These are phyloP conservation scores for Zoanthus sansibaricus DNA, from an alignment of 92 coral and sea anemone species.

Conservation along the genomic window DNA sequence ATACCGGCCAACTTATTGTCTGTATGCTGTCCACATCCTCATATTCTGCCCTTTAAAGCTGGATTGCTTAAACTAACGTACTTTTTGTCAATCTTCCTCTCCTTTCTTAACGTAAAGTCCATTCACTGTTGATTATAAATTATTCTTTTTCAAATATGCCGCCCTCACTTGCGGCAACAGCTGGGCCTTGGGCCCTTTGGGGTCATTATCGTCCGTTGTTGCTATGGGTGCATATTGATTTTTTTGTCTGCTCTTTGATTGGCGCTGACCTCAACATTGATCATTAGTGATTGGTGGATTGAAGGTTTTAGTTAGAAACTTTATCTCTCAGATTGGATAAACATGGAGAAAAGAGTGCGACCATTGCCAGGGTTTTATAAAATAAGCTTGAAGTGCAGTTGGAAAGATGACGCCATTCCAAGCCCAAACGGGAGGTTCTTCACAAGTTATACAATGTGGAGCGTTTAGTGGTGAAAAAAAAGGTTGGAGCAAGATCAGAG, in stretches of 20 bases:
- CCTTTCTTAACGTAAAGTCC: no score
- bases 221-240: neutral
- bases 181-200: neutral
- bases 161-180: neutral
- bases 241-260: neutral
- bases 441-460: conserved; percentile 7
- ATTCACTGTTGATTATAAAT: no score
- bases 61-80: no score
- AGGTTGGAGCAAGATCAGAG: neutral
- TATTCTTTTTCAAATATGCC: no score
- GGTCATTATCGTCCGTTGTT: neutral
- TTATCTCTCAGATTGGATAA: neutral
- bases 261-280: neutral
- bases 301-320: neutral
- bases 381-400: neutral
- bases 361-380: conserved; percentile 15
- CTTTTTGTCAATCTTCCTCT: no score
- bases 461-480: conserved; percentile 30
- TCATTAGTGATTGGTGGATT: neutral
- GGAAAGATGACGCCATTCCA: neutral
- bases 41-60: no score
- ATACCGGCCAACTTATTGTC: no score
- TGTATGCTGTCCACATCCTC: no score
- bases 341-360: conserved; percentile 21
- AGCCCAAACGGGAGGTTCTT: neutral